These are phyloP conservation scores for Netelia fuscicornis DNA, from an alignment of 2,888 invertebrate genomes.

Conservation along the genomic window DNA sequence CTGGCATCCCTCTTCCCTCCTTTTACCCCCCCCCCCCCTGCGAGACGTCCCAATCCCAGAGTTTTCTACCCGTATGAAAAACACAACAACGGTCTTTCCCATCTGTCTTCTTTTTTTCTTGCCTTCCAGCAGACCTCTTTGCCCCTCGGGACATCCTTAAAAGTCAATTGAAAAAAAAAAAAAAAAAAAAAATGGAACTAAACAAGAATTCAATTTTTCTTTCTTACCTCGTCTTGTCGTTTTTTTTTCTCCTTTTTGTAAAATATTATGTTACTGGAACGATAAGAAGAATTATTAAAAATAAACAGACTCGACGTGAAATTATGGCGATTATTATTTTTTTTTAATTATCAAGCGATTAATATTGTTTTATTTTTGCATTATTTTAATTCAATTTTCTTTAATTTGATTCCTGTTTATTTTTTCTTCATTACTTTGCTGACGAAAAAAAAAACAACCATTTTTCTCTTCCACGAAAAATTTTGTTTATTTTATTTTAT, in stretches of 20 bases:
- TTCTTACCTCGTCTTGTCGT: slow-evolving; percentile 5
- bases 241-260: background rate
- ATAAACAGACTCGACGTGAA: background rate
- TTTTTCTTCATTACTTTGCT: background rate
- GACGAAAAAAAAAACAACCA: no score
- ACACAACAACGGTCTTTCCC: slow-evolving; percentile 19
- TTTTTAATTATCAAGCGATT: background rate
- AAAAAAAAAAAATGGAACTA: background rate
- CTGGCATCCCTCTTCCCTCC: slow-evolving; percentile 26
- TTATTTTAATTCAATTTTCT: background rate
- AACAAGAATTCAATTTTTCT: slow-evolving; percentile 36
- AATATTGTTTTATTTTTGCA: background rate
- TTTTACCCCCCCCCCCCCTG: background rate
- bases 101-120: background rate
- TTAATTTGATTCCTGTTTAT: background rate
- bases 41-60: background rate
- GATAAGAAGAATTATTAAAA: background rate
- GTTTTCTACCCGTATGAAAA: slow-evolving; percentile 23
- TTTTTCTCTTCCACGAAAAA: no score
- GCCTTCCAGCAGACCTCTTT: slow-evolving; percentile 1
- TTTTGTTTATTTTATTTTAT: no score
- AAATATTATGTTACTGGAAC: background rate
- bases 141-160: slow-evolving; percentile 24
- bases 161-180: slow-evolving; percentile 33
- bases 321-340: background rate